A percentile compares a stretch with the other conserved stretches of the same genome.
Evolutionary conservation across 2,113 vertebrate species (phyloP).

Genomic region (Lutjanus erythropterus): DNA sequence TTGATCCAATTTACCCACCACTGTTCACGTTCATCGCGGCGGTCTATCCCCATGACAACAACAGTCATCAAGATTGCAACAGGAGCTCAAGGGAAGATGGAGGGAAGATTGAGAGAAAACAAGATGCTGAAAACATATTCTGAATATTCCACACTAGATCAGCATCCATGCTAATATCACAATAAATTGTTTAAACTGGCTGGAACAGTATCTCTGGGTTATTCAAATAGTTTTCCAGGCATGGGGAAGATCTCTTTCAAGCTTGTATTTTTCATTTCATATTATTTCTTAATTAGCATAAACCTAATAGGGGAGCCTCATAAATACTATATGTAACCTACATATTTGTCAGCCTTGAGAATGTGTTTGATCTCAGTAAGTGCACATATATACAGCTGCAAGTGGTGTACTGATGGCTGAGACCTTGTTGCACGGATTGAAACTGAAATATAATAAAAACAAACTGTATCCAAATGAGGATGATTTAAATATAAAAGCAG

Average conservation of each 20-base stretch:
- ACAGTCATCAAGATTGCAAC: constrained; percentile 36
- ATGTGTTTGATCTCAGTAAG: neutral
- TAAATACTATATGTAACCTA: neutral
- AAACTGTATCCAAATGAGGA: neutral
- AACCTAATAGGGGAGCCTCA: neutral
- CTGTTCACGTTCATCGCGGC: constrained; percentile 39
- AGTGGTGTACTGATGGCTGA: neutral
- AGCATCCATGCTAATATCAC: neutral
- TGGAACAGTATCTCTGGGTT: neutral
- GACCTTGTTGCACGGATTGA: neutral
- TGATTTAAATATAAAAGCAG: neutral
- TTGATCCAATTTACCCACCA: constrained; percentile 15
- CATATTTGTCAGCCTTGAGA: neutral
- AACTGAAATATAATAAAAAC: neutral
- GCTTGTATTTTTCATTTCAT: neutral
- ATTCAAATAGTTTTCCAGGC: neutral
- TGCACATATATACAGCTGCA: neutral
- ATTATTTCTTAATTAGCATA: neutral
- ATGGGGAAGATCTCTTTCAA: neutral
- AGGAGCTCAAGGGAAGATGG: constrained; percentile 35
- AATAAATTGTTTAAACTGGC: neutral
- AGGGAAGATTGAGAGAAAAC: constrained; percentile 75
- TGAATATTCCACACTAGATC: neutral
- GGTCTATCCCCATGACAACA: constrained; percentile 73
- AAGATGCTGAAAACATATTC: neutral